phyloP scores from a whole-genome alignment of 2,797 vertebrate species.

The Gymnoscopelus microlampas region DNA sequence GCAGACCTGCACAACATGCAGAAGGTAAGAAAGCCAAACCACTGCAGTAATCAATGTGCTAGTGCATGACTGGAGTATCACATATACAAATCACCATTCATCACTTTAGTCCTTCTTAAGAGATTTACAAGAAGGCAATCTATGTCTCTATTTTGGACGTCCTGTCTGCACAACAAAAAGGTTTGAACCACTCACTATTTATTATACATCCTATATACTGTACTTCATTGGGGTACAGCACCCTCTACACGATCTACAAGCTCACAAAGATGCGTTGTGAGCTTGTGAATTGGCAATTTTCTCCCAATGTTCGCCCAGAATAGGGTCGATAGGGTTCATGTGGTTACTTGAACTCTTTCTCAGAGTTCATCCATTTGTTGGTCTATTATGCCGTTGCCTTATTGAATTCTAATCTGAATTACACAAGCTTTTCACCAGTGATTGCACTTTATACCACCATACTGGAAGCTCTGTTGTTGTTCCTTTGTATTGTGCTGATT shows the following conservation, averaged over 20 bases:
- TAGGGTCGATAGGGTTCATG: too few relatives aligned
- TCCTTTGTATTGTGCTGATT: too few relatives aligned
- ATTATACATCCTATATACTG: not conserved
- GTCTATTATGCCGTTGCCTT: too few relatives aligned
- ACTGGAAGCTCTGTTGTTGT: too few relatives aligned
- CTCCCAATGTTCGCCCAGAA: too few relatives aligned
- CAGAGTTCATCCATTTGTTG: too few relatives aligned
- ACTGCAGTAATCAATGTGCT: conserved; percentile 63
- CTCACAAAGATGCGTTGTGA: not conserved
- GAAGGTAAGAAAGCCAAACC: conserved; percentile 55
- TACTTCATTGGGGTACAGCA: not conserved
- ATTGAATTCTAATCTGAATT: too few relatives aligned
- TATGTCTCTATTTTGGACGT: not conserved
- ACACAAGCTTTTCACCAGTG: too few relatives aligned
- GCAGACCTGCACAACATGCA: conserved; percentile 48
- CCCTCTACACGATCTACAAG: not conserved
- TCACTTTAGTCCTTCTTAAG: conserved; percentile 18
- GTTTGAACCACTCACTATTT: not conserved
- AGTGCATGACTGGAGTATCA: conserved; percentile 47
- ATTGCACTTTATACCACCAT: too few relatives aligned
- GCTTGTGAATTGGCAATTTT: too few relatives aligned
- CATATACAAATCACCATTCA: conserved; percentile 53
- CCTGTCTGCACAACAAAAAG: not conserved
- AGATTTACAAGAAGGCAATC: conserved; percentile 13
- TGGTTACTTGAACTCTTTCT: too few relatives aligned